Percentiles rank a stretch among this genome's conserved stretches.
These are phyloP conservation scores for Drosophila stalkeri DNA, from an alignment of 2,888 invertebrate genomes.

Conservation along the genomic window DNA sequence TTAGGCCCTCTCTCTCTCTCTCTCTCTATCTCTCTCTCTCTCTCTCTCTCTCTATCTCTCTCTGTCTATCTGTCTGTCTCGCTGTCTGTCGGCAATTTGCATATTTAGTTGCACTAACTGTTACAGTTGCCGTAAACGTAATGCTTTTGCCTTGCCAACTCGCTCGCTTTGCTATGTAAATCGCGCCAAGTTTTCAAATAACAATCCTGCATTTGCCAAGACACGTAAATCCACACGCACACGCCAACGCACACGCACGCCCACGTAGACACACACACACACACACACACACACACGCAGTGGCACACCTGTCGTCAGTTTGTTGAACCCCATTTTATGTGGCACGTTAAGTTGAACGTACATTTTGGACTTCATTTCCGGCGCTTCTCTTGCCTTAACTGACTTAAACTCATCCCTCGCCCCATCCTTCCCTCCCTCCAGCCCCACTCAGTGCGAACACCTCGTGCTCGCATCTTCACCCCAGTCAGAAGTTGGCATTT, in stretches of 20 bases:
- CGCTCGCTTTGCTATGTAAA: conserved; percentile 61
- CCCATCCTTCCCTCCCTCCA: neutral
- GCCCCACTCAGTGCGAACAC: neutral
- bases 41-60: neutral
- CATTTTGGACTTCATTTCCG: conserved; percentile 55
- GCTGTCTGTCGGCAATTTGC: conserved; percentile 54
- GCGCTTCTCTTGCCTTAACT: conserved; percentile 15
- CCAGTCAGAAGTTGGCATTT: conserved; percentile 29
- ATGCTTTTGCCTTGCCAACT: conserved; percentile 34
- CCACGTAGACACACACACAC: neutral
- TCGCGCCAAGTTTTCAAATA: conserved; percentile 52
- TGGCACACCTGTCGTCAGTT: conserved; percentile 36
- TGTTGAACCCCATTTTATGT: conserved; percentile 41
- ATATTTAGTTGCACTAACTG: conserved; percentile 57
- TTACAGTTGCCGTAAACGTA: conserved; percentile 36
- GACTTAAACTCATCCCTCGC: neutral
- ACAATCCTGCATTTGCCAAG: conserved; percentile 59
- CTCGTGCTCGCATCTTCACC: neutral
- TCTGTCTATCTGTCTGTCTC: conserved; percentile 6
- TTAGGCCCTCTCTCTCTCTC: neutral
- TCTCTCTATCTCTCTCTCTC: neutral
- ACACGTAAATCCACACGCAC: conserved; percentile 26
- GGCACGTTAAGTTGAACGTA: conserved; percentile 30
- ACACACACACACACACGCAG: conserved; percentile 1
- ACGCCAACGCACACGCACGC: conserved; percentile 11